Percentiles rank a stretch among this genome's conserved stretches.
Conservation (phyloP, 2,888 invertebrate species). For the Perithous albicinctus region DNA sequence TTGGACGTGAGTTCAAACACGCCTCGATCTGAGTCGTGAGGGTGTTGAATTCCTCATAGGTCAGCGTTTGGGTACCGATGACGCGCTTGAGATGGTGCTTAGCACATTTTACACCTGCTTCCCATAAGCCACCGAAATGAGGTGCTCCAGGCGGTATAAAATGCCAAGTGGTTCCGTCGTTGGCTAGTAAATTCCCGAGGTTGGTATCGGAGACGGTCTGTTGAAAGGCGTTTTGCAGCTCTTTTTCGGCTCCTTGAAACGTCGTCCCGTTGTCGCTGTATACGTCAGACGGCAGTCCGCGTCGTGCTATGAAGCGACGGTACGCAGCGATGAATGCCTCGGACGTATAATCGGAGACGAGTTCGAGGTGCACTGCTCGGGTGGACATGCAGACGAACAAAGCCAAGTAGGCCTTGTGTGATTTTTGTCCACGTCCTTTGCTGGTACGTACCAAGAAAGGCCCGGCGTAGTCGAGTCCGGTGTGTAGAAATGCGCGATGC, state of each 20-base stretch:
- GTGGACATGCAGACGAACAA: slow-evolving; percentile 74
- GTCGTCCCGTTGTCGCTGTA: slow-evolving; percentile 74
- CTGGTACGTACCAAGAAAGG: slow-evolving; percentile 69
- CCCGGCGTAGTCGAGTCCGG: slow-evolving; percentile 79
- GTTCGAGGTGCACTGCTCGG: slow-evolving; percentile 72
- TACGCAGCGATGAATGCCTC: slow-evolving; percentile 69
- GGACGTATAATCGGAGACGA: slow-evolving; percentile 66
- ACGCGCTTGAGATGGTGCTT: slow-evolving; percentile 54
- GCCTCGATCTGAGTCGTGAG: slow-evolving; percentile 61
- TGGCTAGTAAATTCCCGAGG: slow-evolving; percentile 30
- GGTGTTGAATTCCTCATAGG: slow-evolving; percentile 63
- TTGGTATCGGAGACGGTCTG: slow-evolving; percentile 8
- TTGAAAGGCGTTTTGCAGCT: slow-evolving; percentile 46
- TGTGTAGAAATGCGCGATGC: slow-evolving; percentile 72
- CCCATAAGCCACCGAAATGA: slow-evolving; percentile 57
- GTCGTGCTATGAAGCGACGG: slow-evolving; percentile 66
- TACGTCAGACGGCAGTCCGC: slow-evolving; percentile 68
- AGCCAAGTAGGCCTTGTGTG: slow-evolving; percentile 67
- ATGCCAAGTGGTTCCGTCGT: slow-evolving; percentile 55
- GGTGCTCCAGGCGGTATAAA: slow-evolving; percentile 70
- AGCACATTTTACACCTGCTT: slow-evolving; percentile 40
- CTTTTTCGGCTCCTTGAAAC: slow-evolving; percentile 70
- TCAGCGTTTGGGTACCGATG: slow-evolving; percentile 38
- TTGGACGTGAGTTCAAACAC: slow-evolving; percentile 66
- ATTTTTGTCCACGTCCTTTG: slow-evolving; percentile 52